Conservation (phyloP, 2,113 vertebrate genomes). For the Charina bottae region DNA sequence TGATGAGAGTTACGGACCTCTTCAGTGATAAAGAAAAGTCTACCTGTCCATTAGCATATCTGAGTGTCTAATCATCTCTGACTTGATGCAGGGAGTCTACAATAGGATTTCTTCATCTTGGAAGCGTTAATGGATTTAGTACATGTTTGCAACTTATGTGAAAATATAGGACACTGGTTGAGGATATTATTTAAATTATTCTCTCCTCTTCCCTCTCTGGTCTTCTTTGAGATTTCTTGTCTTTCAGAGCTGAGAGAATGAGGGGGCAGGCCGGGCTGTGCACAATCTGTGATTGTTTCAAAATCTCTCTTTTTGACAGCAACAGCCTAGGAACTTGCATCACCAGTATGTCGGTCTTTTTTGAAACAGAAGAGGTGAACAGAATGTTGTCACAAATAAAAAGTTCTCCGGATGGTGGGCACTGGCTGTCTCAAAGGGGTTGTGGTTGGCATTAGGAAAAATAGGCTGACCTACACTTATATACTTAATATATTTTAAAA, state of each 20-base stretch:
- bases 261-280: constrained; percentile 20
- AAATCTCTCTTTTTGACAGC: constrained; percentile 59
- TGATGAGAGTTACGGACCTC: neutral
- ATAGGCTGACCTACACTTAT: too few relatives aligned
- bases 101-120: neutral
- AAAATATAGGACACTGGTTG: constrained; percentile 7
- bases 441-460: neutral
- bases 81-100: neutral
- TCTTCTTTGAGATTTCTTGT: constrained; percentile 49
- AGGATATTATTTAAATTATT: constrained; percentile 43
- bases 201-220: neutral
- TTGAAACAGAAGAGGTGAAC: constrained; percentile 49
- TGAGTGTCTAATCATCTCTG: neutral
- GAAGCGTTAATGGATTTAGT: constrained; percentile 49
- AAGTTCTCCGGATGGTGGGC: constrained; percentile 18
- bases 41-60: constrained; percentile 7
- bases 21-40: neutral
- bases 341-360: constrained; percentile 38
- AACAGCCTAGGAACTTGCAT: constrained; percentile 56
- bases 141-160: constrained; percentile 43
- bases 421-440: constrained; percentile 19
- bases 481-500: too few relatives aligned
- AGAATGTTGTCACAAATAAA: constrained; percentile 59
- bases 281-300: constrained; percentile 58
- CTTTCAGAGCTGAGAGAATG: constrained; percentile 27